phyloP scores from a whole-genome alignment of 2,797 vertebrate species.

The Triplophysa bombifrons region DNA sequence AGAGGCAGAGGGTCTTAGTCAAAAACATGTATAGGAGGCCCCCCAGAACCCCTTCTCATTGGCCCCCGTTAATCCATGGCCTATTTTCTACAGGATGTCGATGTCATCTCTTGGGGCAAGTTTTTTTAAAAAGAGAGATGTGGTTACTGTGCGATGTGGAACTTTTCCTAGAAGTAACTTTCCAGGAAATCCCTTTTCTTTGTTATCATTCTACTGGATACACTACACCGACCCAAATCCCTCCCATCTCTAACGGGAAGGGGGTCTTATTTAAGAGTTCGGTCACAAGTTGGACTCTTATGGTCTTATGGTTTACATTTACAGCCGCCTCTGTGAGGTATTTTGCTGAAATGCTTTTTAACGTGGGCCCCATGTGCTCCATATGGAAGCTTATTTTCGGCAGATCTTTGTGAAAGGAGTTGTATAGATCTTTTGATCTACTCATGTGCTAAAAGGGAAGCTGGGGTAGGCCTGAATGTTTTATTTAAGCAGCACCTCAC shows the following conservation, averaged over 20 bases:
- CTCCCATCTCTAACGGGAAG: not conserved
- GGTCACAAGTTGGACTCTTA: not conserved
- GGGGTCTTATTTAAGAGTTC: not conserved
- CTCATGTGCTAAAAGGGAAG: not conserved
- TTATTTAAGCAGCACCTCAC: not conserved
- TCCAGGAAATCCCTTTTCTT: slow-evolving; percentile 9
- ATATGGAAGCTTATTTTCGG: not conserved
- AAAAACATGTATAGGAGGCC: slow-evolving; percentile 34
- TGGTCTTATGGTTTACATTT: slow-evolving; percentile 3
- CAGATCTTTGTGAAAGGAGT: slow-evolving; percentile 8
- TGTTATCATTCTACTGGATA: not conserved
- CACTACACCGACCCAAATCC: not conserved
- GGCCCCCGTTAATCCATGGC: not conserved
- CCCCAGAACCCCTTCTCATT: not conserved
- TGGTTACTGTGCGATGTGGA: not conserved
- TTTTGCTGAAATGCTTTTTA: not conserved
- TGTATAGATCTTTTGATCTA: slow-evolving; percentile 3
- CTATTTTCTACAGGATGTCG: slow-evolving; percentile 22
- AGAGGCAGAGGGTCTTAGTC: slow-evolving; percentile 12
- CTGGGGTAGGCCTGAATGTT: not conserved
- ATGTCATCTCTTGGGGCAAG: not conserved
- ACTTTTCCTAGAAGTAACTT: not conserved
- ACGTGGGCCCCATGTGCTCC: not conserved
- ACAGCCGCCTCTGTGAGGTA: not conserved
- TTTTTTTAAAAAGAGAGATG: slow-evolving; percentile 32